Conservation (phyloP, 2,888 invertebrate species). For the Drosophila subsilvestris region DNA sequence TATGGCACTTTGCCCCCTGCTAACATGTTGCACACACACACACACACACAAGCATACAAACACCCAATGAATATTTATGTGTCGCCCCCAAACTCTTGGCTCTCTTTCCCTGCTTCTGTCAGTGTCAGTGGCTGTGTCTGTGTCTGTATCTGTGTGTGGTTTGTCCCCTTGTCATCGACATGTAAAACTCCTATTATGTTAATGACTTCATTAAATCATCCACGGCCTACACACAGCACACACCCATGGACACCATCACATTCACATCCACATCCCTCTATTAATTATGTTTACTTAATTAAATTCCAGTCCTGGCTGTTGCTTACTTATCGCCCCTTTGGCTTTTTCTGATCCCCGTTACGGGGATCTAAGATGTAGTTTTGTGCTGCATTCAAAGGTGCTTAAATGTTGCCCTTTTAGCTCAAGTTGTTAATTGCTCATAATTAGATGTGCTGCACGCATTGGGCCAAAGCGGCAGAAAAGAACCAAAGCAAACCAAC, state of each 20-base stretch:
- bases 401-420: constrained; percentile 46
- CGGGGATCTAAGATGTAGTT: neutral
- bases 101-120: constrained; percentile 34
- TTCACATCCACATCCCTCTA: constrained; percentile 41
- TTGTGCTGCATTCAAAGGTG: constrained; percentile 29
- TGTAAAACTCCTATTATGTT: constrained; percentile 63
- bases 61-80: constrained; percentile 53
- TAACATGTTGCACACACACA: constrained; percentile 58
- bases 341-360: neutral
- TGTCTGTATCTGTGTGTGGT: neutral
- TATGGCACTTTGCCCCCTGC: constrained; percentile 74
- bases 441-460: constrained; percentile 46
- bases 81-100: constrained; percentile 9
- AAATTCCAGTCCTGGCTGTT: constrained; percentile 23
- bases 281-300: constrained; percentile 58
- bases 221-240: constrained; percentile 10
- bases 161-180: constrained; percentile 26
- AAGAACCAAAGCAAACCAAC: constrained; percentile 15
- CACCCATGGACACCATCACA: constrained; percentile 26
- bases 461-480: constrained; percentile 27
- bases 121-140: too few species aligned
- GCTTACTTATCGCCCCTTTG: constrained; percentile 10
- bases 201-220: constrained; percentile 68
- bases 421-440: constrained; percentile 62
- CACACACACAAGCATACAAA: constrained; percentile 5